These are phyloP conservation scores for Aplysina aerophoba DNA, from an alignment of 37 sponge, comb jelly and placozoan genomes.

Conservation along the genomic window DNA sequence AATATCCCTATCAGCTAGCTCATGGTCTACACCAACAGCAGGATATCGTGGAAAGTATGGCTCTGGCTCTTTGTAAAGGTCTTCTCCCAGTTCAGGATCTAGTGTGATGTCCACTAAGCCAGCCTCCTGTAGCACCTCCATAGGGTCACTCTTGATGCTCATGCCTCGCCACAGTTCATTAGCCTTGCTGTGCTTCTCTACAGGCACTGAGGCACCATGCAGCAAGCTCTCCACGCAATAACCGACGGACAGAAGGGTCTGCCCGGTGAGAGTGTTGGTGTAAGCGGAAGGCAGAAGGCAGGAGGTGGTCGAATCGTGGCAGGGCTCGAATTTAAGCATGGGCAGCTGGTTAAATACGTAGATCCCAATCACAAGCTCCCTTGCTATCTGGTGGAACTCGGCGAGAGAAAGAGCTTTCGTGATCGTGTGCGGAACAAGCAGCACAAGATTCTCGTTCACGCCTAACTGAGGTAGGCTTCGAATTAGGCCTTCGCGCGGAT, in stretches of 20 bases:
- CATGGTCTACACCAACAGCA: slow-evolving; percentile 38
- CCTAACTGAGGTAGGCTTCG: neutral
- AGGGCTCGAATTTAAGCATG: slow-evolving; percentile 56
- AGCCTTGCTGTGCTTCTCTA: slow-evolving; percentile 52
- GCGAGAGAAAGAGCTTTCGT: slow-evolving; percentile 32
- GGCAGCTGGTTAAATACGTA: slow-evolving; percentile 90
- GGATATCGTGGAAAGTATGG: slow-evolving; percentile 52
- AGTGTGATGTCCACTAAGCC: slow-evolving; percentile 55
- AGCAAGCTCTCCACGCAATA: slow-evolving; percentile 69
- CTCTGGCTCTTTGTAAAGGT: slow-evolving; percentile 48
- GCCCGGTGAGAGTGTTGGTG: slow-evolving; percentile 75
- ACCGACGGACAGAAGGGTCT: slow-evolving; percentile 58
- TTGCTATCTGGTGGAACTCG: slow-evolving; percentile 80
- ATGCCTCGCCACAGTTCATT: slow-evolving; percentile 64
- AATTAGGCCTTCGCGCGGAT: slow-evolving; percentile 1
- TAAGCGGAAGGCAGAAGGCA: slow-evolving; percentile 78
- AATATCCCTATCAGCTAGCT: slow-evolving; percentile 54
- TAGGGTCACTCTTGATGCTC: slow-evolving; percentile 31
- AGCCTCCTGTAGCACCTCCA: slow-evolving; percentile 35
- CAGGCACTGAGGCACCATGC: slow-evolving; percentile 69
- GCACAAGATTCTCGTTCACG: neutral
- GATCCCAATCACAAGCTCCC: slow-evolving; percentile 83
- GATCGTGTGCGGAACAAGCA: slow-evolving; percentile 1
- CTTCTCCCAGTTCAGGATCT: slow-evolving; percentile 51
- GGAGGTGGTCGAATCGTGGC: slow-evolving; percentile 65